Conservation (phyloP, 1,140 invertebrate genomes). For the Drosophila sproati region DNA sequence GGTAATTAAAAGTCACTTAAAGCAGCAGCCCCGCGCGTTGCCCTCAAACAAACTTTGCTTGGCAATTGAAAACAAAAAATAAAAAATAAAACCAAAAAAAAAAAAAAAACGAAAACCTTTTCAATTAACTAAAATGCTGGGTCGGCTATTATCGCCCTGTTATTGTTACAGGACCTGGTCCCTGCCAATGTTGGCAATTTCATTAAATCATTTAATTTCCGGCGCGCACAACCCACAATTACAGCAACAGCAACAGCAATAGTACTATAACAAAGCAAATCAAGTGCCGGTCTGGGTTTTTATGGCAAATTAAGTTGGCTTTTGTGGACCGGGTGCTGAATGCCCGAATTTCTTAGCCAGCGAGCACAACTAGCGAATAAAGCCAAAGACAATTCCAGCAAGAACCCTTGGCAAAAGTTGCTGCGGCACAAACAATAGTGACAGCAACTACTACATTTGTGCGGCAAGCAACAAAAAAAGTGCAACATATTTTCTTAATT, state of each 20-base stretch:
- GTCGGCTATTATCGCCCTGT: slow-evolving; percentile 40
- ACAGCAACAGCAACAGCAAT: slow-evolving; percentile 22
- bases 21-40: neutral
- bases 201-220: slow-evolving; percentile 83
- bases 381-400: slow-evolving; percentile 61
- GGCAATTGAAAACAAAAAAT: slow-evolving; percentile 16
- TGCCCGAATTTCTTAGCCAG: slow-evolving; percentile 22
- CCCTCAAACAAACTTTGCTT: slow-evolving; percentile 23
- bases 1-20: slow-evolving; percentile 80
- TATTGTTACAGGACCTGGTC: slow-evolving; percentile 14
- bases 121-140: slow-evolving; percentile 75
- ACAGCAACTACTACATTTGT: slow-evolving; percentile 33
- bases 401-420: slow-evolving; percentile 54
- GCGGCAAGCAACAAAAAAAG: slow-evolving; percentile 31
- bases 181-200: slow-evolving; percentile 72
- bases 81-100: slow-evolving; percentile 11
- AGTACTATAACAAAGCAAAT: slow-evolving; percentile 62
- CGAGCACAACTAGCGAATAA: slow-evolving; percentile 56
- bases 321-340: slow-evolving; percentile 14
- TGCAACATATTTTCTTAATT: slow-evolving; percentile 81
- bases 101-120: slow-evolving; percentile 56
- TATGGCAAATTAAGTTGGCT: slow-evolving; percentile 75
- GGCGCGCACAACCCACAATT: slow-evolving; percentile 43
- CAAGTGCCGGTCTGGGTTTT: slow-evolving; percentile 67
- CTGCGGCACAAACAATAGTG: slow-evolving; percentile 12